phyloP scores from a whole-genome alignment of 1,140 invertebrate genomes.

The Stenopsyche tienmushanensis region DNA sequence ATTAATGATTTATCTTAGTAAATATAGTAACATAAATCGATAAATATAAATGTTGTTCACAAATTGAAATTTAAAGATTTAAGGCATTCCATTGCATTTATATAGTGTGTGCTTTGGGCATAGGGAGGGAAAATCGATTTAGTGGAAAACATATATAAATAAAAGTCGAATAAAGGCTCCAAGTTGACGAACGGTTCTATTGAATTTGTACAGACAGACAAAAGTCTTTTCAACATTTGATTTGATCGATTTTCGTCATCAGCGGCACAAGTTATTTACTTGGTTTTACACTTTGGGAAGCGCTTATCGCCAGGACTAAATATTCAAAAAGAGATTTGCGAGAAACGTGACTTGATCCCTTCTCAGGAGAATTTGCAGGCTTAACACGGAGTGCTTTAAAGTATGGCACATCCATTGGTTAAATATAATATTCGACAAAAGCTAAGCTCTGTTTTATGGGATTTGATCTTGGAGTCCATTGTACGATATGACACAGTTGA shows the following conservation, averaged over 20 bases:
- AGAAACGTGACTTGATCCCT: conserved; percentile 3
- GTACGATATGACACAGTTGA: too few species aligned
- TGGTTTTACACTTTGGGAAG: neutral
- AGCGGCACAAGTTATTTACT: neutral
- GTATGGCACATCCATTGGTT: neutral
- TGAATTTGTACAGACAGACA: neutral
- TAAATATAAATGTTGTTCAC: neutral
- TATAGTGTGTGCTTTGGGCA: neutral
- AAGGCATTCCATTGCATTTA: neutral
- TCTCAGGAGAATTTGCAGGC: neutral
- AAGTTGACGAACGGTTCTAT: neutral
- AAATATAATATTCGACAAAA: conserved; percentile 7
- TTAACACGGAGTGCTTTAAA: conserved; percentile 1
- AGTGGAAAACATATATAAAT: neutral
- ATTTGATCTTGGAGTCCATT: too few species aligned
- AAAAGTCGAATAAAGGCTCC: neutral
- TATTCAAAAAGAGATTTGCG: conserved; percentile 6
- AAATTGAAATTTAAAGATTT: neutral
- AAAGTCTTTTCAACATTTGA: neutral
- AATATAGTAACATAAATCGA: neutral
- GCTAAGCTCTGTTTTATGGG: neutral
- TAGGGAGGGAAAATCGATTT: too few species aligned
- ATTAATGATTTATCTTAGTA: neutral
- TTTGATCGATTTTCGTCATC: neutral
- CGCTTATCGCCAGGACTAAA: conserved; percentile 2